Evolutionary conservation across 2,888 invertebrate species (phyloP).

Genomic region (Drosophila prolongata): DNA sequence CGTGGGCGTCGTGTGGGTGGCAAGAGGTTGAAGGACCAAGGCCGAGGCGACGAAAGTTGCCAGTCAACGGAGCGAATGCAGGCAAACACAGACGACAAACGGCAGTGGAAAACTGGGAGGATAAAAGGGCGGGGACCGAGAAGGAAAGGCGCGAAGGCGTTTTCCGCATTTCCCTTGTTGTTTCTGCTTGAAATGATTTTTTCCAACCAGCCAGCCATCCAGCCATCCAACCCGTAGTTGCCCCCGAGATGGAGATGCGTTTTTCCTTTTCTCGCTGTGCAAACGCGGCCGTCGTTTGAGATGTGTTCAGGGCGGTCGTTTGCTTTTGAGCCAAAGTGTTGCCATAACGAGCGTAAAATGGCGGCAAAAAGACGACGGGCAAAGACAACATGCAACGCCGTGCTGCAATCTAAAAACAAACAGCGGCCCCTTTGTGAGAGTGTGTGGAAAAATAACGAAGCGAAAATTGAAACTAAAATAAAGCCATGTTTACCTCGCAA

Average conservation of each 20-base stretch:
- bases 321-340: constrained; percentile 79
- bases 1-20: constrained; percentile 39
- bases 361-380: constrained; percentile 75
- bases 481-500: constrained; percentile 79
- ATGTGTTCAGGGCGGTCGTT: constrained; percentile 56
- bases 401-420: constrained; percentile 72
- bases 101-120: constrained; percentile 1
- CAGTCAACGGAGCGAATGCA: constrained; percentile 77
- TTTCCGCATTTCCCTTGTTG: constrained; percentile 79
- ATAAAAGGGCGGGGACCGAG: constrained; percentile 14
- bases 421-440: constrained; percentile 43
- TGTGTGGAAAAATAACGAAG: constrained; percentile 74
- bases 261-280: constrained; percentile 52
- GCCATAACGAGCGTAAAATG: constrained; percentile 79
- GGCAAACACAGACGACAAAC: constrained; percentile 73
- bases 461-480: constrained; percentile 80
- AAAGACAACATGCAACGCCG: constrained; percentile 43
- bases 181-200: constrained; percentile 78
- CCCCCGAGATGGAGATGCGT: constrained; percentile 67
- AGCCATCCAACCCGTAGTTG: constrained; percentile 5
- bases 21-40: constrained; percentile 42
- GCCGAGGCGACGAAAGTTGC: constrained; percentile 75
- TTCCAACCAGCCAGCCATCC: constrained; percentile 32
- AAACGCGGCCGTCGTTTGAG: constrained; percentile 63
- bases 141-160: constrained; percentile 62